Percentiles rank a stretch among this genome's conserved stretches.
Evolutionary conservation across 2,888 invertebrate genomes (phyloP).

Genomic region (Erynnis tages): DNA sequence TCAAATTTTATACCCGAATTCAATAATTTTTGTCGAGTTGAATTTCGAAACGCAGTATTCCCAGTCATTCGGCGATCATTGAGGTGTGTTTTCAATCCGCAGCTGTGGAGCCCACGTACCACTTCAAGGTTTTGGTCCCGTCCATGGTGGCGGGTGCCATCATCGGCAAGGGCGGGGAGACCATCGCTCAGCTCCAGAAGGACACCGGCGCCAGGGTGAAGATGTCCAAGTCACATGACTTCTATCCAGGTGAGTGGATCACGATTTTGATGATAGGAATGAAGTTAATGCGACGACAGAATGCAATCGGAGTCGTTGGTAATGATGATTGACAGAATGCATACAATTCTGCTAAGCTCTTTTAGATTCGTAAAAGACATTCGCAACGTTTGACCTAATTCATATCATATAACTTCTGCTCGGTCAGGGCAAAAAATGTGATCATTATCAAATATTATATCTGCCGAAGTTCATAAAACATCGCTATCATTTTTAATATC

Average conservation of each 20-base stretch:
- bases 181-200: slow-evolving; percentile 98
- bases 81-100: slow-evolving; percentile 50
- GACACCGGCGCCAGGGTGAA: slow-evolving; percentile 98
- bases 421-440: too few species aligned
- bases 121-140: slow-evolving; percentile 98
- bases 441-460: too few species aligned
- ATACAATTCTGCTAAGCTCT: too few species aligned
- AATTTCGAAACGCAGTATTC: slow-evolving; percentile 42
- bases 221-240: slow-evolving; percentile 99
- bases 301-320: too few species aligned
- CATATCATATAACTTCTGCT: too few species aligned
- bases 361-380: too few species aligned
- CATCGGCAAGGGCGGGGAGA: slow-evolving; percentile 99
- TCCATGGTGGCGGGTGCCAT: slow-evolving; percentile 99
- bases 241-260: slow-evolving; percentile 94
- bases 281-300: too few species aligned
- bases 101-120: slow-evolving; percentile 94
- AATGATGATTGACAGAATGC: too few species aligned
- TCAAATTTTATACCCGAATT: not conserved
- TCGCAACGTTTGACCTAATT: too few species aligned
- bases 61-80: slow-evolving; percentile 25
- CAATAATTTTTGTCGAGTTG: not conserved
- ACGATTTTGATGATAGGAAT: too few species aligned
- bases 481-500: slow-evolving; percentile 10
- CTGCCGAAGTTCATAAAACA: too few species aligned